Evolutionary conservation across 2,888 invertebrate species (phyloP).

Genomic region (Alentia gelatinosa): DNA sequence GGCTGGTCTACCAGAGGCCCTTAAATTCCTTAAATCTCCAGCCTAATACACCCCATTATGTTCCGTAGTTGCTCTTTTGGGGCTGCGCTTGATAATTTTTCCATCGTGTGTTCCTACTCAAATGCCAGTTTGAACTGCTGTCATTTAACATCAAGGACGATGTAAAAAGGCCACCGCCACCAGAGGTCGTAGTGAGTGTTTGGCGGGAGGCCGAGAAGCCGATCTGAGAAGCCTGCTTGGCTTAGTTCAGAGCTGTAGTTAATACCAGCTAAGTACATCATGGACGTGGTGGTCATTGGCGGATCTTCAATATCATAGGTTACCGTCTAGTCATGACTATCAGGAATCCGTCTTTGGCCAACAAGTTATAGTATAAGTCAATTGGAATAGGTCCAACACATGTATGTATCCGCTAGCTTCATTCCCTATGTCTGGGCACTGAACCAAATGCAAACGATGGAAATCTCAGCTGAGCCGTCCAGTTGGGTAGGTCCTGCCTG

Average conservation of each 20-base stretch:
- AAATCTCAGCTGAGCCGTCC: too few species aligned
- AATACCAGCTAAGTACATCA: too few species aligned
- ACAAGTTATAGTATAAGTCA: background rate
- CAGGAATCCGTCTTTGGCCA: background rate
- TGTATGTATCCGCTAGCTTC: background rate
- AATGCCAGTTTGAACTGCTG: background rate
- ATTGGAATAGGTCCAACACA: background rate
- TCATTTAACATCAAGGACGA: background rate
- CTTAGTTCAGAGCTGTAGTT: too few species aligned
- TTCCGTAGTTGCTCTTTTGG: background rate
- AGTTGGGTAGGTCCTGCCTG: too few species aligned
- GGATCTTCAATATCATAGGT: too few species aligned
- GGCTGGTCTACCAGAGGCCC: background rate
- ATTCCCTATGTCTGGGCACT: background rate
- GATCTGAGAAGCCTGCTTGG: too few species aligned
- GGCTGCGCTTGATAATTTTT: background rate
- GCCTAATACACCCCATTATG: conserved; percentile 22
- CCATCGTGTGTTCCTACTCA: background rate
- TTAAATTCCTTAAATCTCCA: background rate
- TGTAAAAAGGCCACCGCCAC: background rate
- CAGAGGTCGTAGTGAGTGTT: too few species aligned
- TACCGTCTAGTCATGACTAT: too few species aligned
- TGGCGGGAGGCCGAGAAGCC: too few species aligned
- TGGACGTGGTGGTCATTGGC: too few species aligned
- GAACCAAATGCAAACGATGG: background rate